Conservation (phyloP, 2,888 invertebrate genomes). For the Sialis fuliginosa region DNA sequence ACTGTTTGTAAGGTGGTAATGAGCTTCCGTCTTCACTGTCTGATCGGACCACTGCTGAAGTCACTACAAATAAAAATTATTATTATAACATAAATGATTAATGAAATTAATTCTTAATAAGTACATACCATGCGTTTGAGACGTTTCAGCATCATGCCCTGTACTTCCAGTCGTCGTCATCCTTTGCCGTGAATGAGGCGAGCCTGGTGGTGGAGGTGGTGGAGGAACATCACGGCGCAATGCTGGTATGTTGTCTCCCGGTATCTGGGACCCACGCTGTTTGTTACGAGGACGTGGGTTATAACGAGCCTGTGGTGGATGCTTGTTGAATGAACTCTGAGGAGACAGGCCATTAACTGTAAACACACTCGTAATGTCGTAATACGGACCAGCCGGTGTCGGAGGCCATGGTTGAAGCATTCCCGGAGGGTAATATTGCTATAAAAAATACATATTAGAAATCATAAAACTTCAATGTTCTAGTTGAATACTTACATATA, state of each 20-base stretch:
- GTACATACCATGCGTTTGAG: constrained; percentile 5
- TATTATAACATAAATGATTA: no score
- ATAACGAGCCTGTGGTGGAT: constrained; percentile 29
- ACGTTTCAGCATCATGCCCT: constrained; percentile 2
- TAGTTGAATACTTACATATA: constrained; percentile 35
- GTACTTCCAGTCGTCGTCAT: not conserved
- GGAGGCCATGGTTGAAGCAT: constrained; percentile 36
- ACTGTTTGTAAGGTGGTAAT: constrained; percentile 5
- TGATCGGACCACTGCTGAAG: constrained; percentile 1
- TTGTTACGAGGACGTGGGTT: constrained; percentile 22
- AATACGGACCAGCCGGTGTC: constrained; percentile 31
- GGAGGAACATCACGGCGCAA: not conserved
- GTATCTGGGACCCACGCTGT: constrained; percentile 5
- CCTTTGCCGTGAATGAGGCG: constrained; percentile 19
- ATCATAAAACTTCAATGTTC: no score
- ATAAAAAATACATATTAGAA: constrained; percentile 12
- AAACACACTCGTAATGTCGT: constrained; percentile 51
- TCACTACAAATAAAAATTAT: no score
- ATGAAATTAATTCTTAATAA: not conserved
- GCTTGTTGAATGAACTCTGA: constrained; percentile 38
- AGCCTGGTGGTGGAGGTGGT: constrained; percentile 19
- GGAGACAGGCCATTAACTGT: constrained; percentile 55
- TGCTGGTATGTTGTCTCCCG: not conserved
- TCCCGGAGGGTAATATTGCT: constrained; percentile 44
- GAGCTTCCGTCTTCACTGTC: constrained; percentile 1